phyloP scores from a whole-genome alignment of 2,113 vertebrate species.

The Oreochromis aureus region DNA sequence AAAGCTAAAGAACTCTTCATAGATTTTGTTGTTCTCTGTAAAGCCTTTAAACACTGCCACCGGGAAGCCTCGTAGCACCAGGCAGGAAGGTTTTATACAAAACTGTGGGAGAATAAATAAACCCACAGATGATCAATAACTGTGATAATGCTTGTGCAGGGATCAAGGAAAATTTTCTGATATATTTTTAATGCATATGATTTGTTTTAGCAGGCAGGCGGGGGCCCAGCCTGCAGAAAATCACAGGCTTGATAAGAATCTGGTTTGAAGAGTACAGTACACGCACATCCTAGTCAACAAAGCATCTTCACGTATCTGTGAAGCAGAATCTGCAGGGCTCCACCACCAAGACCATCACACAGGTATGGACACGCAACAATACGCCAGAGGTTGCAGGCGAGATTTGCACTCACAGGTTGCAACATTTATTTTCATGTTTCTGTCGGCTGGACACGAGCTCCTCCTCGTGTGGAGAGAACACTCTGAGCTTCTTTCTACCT shows the following conservation, averaged over 20 bases:
- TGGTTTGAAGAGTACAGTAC: rapidly evolving
- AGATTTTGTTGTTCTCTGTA: neutral
- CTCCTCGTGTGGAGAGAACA: neutral
- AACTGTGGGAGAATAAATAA: neutral
- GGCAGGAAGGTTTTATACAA: neutral
- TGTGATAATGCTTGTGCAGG: neutral
- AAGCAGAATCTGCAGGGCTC: neutral
- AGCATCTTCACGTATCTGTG: neutral
- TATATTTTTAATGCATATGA: neutral
- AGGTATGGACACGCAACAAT: neutral
- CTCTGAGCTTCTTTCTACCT: neutral
- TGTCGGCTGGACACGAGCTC: neutral
- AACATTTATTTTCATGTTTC: neutral
- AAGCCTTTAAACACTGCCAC: neutral
- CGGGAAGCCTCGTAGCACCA: neutral
- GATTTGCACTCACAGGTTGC: neutral
- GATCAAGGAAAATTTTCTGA: neutral
- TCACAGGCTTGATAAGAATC: neutral
- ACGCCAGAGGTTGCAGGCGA: neutral
- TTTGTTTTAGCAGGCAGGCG: neutral
- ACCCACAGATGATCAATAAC: neutral
- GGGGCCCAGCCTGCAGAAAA: neutral
- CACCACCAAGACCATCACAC: neutral
- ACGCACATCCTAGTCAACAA: neutral
- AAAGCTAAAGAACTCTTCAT: neutral